Base-by-base conservation (phyloP, 1,140 invertebrate genomes). In the Pseudomyrmex sp. region DNA sequence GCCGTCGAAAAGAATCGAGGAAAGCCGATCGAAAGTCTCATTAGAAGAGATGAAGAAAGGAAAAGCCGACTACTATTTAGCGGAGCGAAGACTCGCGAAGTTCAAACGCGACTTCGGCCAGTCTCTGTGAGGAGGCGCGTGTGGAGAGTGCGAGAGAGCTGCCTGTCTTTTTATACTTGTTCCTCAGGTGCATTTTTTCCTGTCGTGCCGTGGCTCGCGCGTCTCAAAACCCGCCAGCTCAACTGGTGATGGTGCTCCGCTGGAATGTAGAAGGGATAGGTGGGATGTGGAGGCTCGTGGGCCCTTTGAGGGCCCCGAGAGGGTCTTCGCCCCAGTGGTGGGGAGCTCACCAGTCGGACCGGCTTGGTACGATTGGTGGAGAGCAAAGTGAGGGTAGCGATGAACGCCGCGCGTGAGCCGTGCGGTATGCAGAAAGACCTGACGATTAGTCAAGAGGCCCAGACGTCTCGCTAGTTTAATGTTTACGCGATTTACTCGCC, bases 181-280 rank as follows among this genome's bases (percentile, higher is more conserved):
- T 92, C 87, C 89, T 91, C 87, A 89, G 91, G 75, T 89, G 90
- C 83, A 90, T 91, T 92, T 91, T 91, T 89, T 91, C 85, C 84
- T 85, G 88, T 85, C 90, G 90, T 88, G 89, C 82, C 87, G 80
- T 83, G 85, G 83, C 88, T 89, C 87, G 84, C 90, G 88, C 88
- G 85, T 88, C 87, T 90, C 85, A 91, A 91, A 90, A 89, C 88
- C 85, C 68, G 86, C 80, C 86, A 90, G 90, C 87, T 89, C 88
- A 87, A 84, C 82, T 82, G 75, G 83, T 86, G 90, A 88, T 89
- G 90, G 86, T 84, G 87, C 88, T 75, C 83, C 83, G 79, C 69
- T 91, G 90, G 91, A 92, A 92, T 91, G 90, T 87, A 87, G 90
- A 85, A 86, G 77, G 87, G 82, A 84, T 72, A 65, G 56, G 69